Evolutionary conservation across 2,797 vertebrate genomes (phyloP).

Genomic region (Macropus fuliginosus): DNA sequence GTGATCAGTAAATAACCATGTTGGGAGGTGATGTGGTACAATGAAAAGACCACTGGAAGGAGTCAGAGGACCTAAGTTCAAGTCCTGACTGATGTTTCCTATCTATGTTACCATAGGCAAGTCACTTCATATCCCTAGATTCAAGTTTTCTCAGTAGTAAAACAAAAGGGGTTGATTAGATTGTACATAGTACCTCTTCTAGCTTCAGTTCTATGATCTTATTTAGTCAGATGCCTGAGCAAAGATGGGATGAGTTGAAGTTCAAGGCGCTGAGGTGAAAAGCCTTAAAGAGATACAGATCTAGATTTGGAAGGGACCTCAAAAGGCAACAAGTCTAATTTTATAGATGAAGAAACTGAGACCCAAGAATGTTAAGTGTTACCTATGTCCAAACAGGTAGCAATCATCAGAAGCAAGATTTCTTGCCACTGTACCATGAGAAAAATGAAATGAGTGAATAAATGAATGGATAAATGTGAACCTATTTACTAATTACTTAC

Average conservation of each 20-base stretch:
- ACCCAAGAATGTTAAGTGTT: neutral
- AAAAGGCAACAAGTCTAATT: neutral
- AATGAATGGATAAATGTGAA: neutral
- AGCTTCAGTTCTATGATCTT: neutral
- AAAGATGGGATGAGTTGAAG: neutral
- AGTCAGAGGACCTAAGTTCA: neutral
- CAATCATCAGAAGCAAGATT: neutral
- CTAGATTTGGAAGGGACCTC: neutral
- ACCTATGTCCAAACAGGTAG: neutral
- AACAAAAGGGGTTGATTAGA: neutral
- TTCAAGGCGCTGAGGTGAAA: neutral
- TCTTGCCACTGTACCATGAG: neutral
- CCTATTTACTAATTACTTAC: neutral
- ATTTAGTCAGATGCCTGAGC: neutral
- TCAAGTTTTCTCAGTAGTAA: neutral
- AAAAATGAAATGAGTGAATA: neutral
- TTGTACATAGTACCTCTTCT: neutral
- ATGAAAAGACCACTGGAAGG: neutral
- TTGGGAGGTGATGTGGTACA: neutral
- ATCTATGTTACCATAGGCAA: neutral
- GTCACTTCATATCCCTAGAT: neutral
- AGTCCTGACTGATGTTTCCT: neutral
- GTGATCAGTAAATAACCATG: neutral
- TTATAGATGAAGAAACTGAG: neutral
- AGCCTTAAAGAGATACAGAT: neutral